Evolutionary conservation across 2,888 invertebrate genomes (phyloP), one percentile per base, ranked within the genome.

Genomic region (Lithophane semibrunnea): DNA sequence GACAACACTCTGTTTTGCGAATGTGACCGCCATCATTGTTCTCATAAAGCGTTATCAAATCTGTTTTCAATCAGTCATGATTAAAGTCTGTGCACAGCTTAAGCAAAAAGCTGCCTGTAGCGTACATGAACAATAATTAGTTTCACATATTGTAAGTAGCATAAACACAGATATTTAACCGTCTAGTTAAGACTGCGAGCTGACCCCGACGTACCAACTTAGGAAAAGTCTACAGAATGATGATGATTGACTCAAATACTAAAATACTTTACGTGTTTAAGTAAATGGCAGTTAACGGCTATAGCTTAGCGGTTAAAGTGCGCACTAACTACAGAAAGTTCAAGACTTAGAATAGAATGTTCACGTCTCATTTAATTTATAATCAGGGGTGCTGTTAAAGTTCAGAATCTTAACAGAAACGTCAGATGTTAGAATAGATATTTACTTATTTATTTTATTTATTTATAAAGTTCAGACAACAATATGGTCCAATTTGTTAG

Each of bases 161-260:
- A 68, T 54, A 67, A 65, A 75, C 54, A 61, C 1, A 54, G 8
- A 68, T 49, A 77, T 68, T 67, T 67, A 37, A 44, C 29, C 0
- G 13, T 7, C n/a, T 63, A 10, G 37, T 58, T 29, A 49, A 60
- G 77, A 13, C 68, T 69, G 3, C 24, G 37, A 16, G 63, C 54
- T 58, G 71, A 66, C 58, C 54, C 29, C 73, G 10, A 61, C 61
- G 67, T 74, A 68, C 81, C 68, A 24, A 44, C 42, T 64, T 21
- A 75, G n/a, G 58, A 80, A 24, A 58, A 64, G 37, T 13, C 44
- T 68, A 21, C 47, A 68, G 37, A 79, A 68, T 75, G 9, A 75
- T 75, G 67, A 64, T 63, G 63, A 58, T 80, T 75, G 52, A 58
- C 13, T 80, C 8, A 71, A 71, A 77, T 71, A 42, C 71, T 74